Evolutionary conservation across 2,888 invertebrate species (phyloP), one percentile per base, ranked within the genome.

Genomic region (Smittia aterrima): DNA sequence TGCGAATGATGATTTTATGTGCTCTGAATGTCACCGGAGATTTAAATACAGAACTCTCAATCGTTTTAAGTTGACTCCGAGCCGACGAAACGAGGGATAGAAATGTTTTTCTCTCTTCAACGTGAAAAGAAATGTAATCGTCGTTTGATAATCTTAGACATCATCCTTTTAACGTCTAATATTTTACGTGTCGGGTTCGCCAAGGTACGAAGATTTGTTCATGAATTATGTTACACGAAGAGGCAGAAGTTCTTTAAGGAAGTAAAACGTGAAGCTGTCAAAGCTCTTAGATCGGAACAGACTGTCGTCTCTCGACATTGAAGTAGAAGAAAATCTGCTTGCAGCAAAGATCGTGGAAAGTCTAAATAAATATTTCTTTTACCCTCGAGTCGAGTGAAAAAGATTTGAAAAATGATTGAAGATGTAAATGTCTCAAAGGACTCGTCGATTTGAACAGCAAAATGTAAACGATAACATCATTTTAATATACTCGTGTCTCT

Each of bases 141-240:
- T 70, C 53, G 47, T 7, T 70, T 70, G 70, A 70, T 47, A 41
- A 53, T 53, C 53, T 70, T 70, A 70, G 70, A 70, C 70, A 66
- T 71, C 72, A 62, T 72, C 22, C 64, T 72, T 72, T 62, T 64
- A 72, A 72, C 72, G 72, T 72, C 54, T 72, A 72, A 72, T 72
- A 72, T 72, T 72, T 72, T 72, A 72, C 72, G 72, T 72, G 72
- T 72, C 64, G 40, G 38, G 27, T 62, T 20, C 72, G 13, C 11
- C 16, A 32, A 54, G 53, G 71, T 27, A 20, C 53, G 22, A 13
- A 71, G 58, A 32, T 58, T 70, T 27, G 18, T 22, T 22, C 24
- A 47, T 67, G 67, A 67, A 40, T 41, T 67, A 41, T 67, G 67
- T 54, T 24, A 27, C 41, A 40, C n/a, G 13, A 54, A 32, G 20